A percentile compares a stretch with the other conserved stretches of the same genome.
These are phyloP conservation scores for Athene cunicularia DNA, from an alignment of 2,113 vertebrate genomes.

Conservation along the genomic window DNA sequence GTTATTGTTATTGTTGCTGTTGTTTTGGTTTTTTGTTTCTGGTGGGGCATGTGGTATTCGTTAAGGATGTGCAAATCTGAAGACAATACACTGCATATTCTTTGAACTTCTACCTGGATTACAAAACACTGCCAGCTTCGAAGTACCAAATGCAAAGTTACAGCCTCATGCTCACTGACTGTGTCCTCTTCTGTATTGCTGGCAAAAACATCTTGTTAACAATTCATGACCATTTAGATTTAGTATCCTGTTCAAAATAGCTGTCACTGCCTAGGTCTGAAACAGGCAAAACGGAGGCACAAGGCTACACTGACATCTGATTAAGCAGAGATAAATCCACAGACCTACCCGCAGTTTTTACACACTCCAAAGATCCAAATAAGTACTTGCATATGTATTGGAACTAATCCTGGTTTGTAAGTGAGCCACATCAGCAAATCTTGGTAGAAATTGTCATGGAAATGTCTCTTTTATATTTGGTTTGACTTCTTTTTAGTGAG, in stretches of 20 bases:
- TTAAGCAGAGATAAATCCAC: neutral
- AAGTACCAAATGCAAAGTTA: neutral
- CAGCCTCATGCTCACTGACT: neutral
- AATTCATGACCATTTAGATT: neutral
- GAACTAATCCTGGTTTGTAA: neutral
- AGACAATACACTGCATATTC: neutral
- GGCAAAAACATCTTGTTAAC: neutral
- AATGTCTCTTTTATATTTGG: neutral
- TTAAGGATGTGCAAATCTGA: neutral
- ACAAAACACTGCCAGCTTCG: neutral
- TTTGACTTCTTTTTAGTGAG: neutral
- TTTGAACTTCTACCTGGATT: neutral
- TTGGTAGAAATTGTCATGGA: neutral
- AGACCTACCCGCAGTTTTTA: neutral
- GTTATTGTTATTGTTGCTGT: neutral
- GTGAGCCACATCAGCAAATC: neutral
- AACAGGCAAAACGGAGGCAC: neutral
- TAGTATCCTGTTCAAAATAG: neutral
- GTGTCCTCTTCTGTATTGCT: neutral
- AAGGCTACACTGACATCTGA: neutral
- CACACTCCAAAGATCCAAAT: neutral
- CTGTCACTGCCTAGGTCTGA: neutral
- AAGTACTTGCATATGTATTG: neutral
- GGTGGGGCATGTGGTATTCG: neutral
- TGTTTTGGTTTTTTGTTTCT: neutral